These are phyloP conservation scores for Oxytorus armatus DNA, from an alignment of 2,888 invertebrate genomes.

Conservation along the genomic window DNA sequence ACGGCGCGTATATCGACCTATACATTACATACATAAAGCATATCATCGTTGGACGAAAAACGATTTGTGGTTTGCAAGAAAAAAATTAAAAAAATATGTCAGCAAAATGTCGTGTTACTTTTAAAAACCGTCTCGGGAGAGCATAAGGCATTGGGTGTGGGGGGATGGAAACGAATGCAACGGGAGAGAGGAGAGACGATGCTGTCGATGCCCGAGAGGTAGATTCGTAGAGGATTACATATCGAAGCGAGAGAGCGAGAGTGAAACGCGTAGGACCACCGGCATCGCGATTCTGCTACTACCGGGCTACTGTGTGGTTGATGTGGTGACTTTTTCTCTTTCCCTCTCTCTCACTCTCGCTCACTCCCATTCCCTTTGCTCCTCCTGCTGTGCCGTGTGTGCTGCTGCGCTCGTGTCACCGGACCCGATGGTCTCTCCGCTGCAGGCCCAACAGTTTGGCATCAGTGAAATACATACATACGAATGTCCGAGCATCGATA, in stretches of 20 bases:
- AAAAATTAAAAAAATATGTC: slow-evolving; percentile 17
- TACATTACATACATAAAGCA: slow-evolving; percentile 48
- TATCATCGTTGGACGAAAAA: slow-evolving; percentile 41
- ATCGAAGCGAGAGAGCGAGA: slow-evolving; percentile 62
- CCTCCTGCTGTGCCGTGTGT: neutral
- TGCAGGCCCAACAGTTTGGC: slow-evolving; percentile 56
- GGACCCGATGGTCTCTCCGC: slow-evolving; percentile 59
- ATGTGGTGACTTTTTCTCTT: slow-evolving; percentile 22
- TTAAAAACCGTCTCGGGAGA: slow-evolving; percentile 49
- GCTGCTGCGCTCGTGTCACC: slow-evolving; percentile 73
- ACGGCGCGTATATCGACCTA: neutral
- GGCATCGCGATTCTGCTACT: slow-evolving; percentile 77
- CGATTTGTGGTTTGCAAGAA: neutral
- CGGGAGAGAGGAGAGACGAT: slow-evolving; percentile 52
- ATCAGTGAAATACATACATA: slow-evolving; percentile 57
- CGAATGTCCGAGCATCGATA: slow-evolving; percentile 6
- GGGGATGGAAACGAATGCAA: slow-evolving; percentile 43
- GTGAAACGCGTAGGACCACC: slow-evolving; percentile 82
- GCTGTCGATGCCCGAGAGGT: slow-evolving; percentile 65
- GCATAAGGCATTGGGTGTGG: neutral
- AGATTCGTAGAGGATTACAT: slow-evolving; percentile 67
- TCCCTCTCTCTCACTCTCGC: slow-evolving; percentile 22
- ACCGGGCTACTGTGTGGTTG: slow-evolving; percentile 53
- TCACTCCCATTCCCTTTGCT: neutral
- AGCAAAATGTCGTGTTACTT: slow-evolving; percentile 37